Evolutionary conservation across 2,797 vertebrate species (phyloP), one percentile per base, ranked within the genome.

Genomic region (Decapterus maruadsi): DNA sequence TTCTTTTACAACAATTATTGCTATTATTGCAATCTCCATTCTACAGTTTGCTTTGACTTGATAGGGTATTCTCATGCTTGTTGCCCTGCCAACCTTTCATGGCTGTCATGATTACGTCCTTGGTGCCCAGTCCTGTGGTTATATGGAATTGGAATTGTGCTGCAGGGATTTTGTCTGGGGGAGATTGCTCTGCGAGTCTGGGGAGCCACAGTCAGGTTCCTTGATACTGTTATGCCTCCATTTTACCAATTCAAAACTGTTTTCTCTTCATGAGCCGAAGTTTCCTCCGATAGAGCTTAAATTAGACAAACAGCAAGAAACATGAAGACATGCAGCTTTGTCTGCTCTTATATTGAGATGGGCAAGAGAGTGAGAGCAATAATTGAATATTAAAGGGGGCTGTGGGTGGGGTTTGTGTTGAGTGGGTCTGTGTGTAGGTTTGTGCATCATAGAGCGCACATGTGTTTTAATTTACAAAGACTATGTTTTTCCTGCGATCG

Each of bases 71-170:
- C 65, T 74, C n/a, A 11, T 48, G 57, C 66, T 68, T 51, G 85
- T 56, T 5, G 48, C 72, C 63, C 62, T 72, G 63, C 77, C 81
- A 85, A 73, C 72, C 84, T 85, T 85, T 89, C 81, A 84, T 80
- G 84, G 68, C 84, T 89, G 83, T 86, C 85, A 86, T 34, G 82
- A 87, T 92, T 79, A 76, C 43, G 65, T 85, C 73, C 81, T 31
- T 58, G 82, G 59, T 73, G 75, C 79, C 75, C 58, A 82, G 81
- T 68, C 91, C 90, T 88, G 79, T 80, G 75, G 90, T 86, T 85
- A 83, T 85, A 69, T 72, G 81, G 90, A 91, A 92, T 91, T 93
- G 91, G 91, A 90, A 90, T 87, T 89, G 87, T 83, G 85, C 89
- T 87, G 81, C 73, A 68, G 93, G 89, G 89, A 90, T 90, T 91